Base-by-base conservation (phyloP, 2,888 invertebrate species). In the Microctonus brassicae region DNA sequence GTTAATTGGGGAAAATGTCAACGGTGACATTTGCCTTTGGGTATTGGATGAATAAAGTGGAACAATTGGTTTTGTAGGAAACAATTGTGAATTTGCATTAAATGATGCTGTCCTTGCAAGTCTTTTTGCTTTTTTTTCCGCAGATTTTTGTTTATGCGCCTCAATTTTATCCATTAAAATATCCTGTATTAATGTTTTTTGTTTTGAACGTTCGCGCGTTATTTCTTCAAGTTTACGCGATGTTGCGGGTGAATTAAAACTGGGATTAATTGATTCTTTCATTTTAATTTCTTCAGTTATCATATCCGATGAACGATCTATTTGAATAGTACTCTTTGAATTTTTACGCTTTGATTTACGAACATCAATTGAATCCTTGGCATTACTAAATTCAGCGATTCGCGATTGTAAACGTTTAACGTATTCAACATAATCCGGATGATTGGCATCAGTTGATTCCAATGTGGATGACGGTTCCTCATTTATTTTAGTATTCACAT, bases 181-280 rank as follows among this genome's bases (percentile, higher is more conserved):
- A 84, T 95, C 93, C 80, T 95, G 92, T 60, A 96, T 94, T 29
- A 96, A 89, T 84, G 93, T 94, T 76, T 95, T 95, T 87, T 96
- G 95, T 82, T 94, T 93, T 47, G 93, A 93, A 69, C 95, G 90
- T 84, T 95, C 95, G 82, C 93, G 91, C 75, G 93, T 93, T 39
- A 96, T 90, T 88, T 94, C 93, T 84, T 95, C 94, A 68, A 94
- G 89, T 83, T 93, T 93, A 70, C 91, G 89, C 1, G 90, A 90
- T 2, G 92, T 90, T 63, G 91, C 89, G 70, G 89, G 86, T 0
- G 90, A 84, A 81, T 89, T 87, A 7, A 81, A 82, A 24, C 84
- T 84, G 81, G 88, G 87, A 83, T 81, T 82, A 80, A 80, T 74
- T 73, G 81, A 83, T 0, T 84, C 83, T 85, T 83, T 22, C 84